These are phyloP conservation scores for Passer montanus DNA, from an alignment of 2,113 vertebrate genomes.

Conservation along the genomic window DNA sequence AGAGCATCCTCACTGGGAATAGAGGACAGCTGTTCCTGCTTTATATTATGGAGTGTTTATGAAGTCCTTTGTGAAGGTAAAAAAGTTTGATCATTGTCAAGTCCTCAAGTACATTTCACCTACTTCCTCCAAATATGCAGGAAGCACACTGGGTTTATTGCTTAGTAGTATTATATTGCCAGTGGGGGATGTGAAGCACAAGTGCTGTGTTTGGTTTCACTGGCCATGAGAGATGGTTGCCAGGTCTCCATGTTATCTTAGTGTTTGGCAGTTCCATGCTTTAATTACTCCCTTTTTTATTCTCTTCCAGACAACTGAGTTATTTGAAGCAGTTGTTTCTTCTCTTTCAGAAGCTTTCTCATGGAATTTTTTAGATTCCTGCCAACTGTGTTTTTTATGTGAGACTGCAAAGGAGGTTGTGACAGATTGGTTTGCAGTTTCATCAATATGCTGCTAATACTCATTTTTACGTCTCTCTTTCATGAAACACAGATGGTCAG, in stretches of 20 bases:
- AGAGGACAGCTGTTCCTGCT: neutral
- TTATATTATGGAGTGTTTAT: neutral
- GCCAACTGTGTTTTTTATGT: conserved; percentile 40
- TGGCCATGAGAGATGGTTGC: neutral
- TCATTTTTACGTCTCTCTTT: conserved; percentile 51
- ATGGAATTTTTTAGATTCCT: conserved; percentile 18
- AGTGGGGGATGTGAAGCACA: neutral
- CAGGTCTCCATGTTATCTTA: neutral
- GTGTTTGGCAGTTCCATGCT: neutral
- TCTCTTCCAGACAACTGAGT: neutral
- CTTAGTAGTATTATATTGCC: neutral
- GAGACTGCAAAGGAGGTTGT: conserved; percentile 50
- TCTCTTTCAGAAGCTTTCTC: conserved; percentile 42
- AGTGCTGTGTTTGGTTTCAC: neutral
- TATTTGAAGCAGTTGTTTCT: conserved; percentile 29
- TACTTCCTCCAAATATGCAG: neutral
- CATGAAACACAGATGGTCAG: conserved; percentile 63
- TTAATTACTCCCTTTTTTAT: conserved; percentile 8
- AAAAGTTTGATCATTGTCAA: neutral
- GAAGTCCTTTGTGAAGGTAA: neutral
- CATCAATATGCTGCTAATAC: conserved; percentile 63
- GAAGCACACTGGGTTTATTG: neutral
- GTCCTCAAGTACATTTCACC: neutral
- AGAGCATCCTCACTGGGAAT: neutral
- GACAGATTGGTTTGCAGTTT: conserved; percentile 61